A percentile compares a stretch with the other conserved stretches of the same genome.
Conservation (phyloP, 2,797 vertebrate genomes). For the Microctenopoma lineatum region DNA sequence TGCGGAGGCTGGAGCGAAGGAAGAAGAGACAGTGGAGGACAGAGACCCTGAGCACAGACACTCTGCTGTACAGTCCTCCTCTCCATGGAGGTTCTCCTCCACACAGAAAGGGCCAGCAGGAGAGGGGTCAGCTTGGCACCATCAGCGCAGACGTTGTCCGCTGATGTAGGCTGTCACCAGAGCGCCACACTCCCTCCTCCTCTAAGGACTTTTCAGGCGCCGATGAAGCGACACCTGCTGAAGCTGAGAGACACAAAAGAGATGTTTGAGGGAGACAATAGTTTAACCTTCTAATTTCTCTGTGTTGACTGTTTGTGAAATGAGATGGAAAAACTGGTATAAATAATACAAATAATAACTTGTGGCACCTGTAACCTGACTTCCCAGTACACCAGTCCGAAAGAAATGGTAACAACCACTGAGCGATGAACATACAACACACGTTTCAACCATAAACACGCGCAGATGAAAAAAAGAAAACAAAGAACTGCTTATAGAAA, state of each 20-base stretch:
- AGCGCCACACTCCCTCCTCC: conserved; percentile 30
- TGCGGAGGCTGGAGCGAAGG: conserved; percentile 21
- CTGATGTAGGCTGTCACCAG: conserved; percentile 21
- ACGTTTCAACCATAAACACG: too few species aligned
- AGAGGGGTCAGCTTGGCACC: conserved; percentile 30
- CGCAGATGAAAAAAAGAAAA: too few species aligned
- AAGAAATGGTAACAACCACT: too few species aligned
- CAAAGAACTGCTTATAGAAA: too few species aligned
- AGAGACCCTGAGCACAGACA: conserved; percentile 42
- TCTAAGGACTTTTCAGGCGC: conserved; percentile 42
- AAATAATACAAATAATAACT: too few species aligned
- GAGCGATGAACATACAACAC: too few species aligned
- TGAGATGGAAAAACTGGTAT: too few species aligned
- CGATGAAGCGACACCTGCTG: conserved; percentile 60
- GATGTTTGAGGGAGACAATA: neutral
- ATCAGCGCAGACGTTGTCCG: conserved; percentile 30
- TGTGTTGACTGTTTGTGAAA: too few species aligned
- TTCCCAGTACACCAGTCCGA: too few species aligned
- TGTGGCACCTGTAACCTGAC: too few species aligned
- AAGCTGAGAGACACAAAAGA: conserved; percentile 42
- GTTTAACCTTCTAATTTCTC: neutral
- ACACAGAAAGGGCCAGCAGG: conserved; percentile 54
- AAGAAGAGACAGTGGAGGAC: neutral
- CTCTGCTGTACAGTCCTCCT: conserved; percentile 39
- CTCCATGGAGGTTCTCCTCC: conserved; percentile 49